Evolutionary conservation across 1,140 invertebrate species (phyloP).

Genomic region (Ctenoplectra terminalis): DNA sequence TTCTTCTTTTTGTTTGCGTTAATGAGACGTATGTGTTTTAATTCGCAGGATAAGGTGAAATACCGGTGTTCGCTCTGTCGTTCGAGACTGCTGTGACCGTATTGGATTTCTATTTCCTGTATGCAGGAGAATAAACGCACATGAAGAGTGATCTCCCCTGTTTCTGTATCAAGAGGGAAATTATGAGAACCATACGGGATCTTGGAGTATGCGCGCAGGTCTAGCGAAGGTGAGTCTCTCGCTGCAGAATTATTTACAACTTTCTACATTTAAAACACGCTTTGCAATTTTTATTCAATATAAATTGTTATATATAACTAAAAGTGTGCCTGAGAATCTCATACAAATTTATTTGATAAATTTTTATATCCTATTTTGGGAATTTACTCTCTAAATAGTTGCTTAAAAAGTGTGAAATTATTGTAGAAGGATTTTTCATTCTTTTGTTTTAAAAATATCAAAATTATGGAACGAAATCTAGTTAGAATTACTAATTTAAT

Average conservation of each 20-base stretch:
- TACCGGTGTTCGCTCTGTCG: not conserved
- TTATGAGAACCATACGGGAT: conserved; percentile 33
- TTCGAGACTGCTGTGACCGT: conserved; percentile 34
- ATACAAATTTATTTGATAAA: too few relatives aligned
- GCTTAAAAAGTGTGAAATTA: too few relatives aligned
- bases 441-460: too few relatives aligned
- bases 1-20: not conserved
- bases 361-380: too few relatives aligned
- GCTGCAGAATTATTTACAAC: not conserved
- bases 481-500: too few relatives aligned
- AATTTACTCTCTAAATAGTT: too few relatives aligned
- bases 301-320: not conserved
- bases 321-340: too few relatives aligned
- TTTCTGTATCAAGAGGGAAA: conserved; percentile 25
- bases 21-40: not conserved
- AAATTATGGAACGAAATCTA: too few relatives aligned
- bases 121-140: conserved; percentile 16
- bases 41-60: conserved; percentile 36
- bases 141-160: conserved; percentile 22
- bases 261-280: not conserved
- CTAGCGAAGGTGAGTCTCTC: conserved; percentile 1
- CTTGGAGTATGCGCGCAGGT: not conserved
- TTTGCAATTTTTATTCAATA: not conserved
- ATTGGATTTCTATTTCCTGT: conserved; percentile 50
- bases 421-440: too few relatives aligned